Percentiles rank a stretch among this genome's conserved stretches.
Evolutionary conservation across 2,888 invertebrate genomes (phyloP).

Genomic region (Drosophila peninsularis): DNA sequence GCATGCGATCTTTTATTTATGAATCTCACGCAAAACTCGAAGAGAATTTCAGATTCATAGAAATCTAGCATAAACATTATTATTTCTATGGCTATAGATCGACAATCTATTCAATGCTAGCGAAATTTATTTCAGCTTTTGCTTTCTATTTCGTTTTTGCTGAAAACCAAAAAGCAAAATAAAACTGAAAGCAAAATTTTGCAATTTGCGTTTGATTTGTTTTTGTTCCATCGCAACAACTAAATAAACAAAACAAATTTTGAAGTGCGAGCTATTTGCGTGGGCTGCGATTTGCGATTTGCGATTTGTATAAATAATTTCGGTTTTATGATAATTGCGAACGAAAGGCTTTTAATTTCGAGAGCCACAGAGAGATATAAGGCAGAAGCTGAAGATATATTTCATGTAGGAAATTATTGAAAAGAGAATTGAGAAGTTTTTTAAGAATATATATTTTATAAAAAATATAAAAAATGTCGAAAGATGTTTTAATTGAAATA

Average conservation of each 20-base stretch:
- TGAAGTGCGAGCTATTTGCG: constrained; percentile 25
- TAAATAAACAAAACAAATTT: constrained; percentile 33
- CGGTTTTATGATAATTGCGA: constrained; percentile 18
- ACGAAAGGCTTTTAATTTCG: constrained; percentile 4
- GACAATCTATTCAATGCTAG: constrained; percentile 11
- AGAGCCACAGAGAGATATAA: neutral
- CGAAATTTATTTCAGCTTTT: constrained; percentile 19
- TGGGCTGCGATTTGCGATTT: constrained; percentile 2
- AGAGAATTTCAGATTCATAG: constrained; percentile 9
- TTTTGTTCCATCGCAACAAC: constrained; percentile 11
- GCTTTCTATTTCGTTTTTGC: constrained; percentile 18
- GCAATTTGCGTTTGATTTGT: constrained; percentile 22
- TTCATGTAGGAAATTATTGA: neutral
- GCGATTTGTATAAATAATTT: constrained; percentile 26
- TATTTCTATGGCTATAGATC: constrained; percentile 6
- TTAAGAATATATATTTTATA: neutral
- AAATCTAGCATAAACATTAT: constrained; percentile 18
- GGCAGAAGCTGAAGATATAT: neutral
- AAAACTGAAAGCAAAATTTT: constrained; percentile 15
- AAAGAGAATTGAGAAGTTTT: neutral
- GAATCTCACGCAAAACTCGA: constrained; percentile 28
- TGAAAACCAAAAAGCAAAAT: neutral
- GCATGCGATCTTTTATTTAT: constrained; percentile 27
- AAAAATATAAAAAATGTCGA: neutral
- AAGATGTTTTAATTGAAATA: too few species aligned